Evolutionary conservation across 2,113 vertebrate genomes (phyloP).

Genomic region (Aspiorhynchus laticeps): DNA sequence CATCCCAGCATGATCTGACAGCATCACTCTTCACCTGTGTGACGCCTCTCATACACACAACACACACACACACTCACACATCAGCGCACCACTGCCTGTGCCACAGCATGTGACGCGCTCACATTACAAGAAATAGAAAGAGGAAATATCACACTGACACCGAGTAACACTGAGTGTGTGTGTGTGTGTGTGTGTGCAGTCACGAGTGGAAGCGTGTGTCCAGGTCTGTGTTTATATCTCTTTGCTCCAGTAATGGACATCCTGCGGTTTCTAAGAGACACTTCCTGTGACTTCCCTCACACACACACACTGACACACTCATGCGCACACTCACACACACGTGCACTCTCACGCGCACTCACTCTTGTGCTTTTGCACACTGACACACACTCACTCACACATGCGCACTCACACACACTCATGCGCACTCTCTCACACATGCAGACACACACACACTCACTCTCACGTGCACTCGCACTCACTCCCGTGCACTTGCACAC

Average conservation of each 20-base stretch:
- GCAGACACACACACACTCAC: not conserved
- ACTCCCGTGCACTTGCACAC: too few relatives aligned
- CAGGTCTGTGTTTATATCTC: not conserved
- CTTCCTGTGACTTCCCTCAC: not conserved
- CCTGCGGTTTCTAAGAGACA: not conserved
- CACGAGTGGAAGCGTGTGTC: not conserved
- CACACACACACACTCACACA: not conserved
- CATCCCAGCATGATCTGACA: too few relatives aligned
- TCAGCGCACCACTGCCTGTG: not conserved
- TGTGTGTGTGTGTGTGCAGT: not conserved
- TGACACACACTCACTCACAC: not conserved
- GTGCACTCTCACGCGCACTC: not conserved
- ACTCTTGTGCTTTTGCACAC: too few relatives aligned
- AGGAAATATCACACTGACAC: not conserved
- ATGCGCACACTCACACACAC: not conserved
- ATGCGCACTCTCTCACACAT: not conserved
- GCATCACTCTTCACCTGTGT: too few relatives aligned
- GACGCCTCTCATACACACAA: too few relatives aligned
- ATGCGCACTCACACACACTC: too few relatives aligned
- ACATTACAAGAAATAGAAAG: not conserved
- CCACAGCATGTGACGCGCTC: not conserved
- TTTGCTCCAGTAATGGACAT: not conserved
- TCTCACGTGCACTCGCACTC: too few relatives aligned
- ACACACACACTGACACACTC: conserved; percentile 51
- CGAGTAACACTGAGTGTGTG: not conserved